Evolutionary conservation across 2,888 invertebrate species (phyloP), one percentile per base, ranked within the genome.

Genomic region (Autographa pulchrina): DNA sequence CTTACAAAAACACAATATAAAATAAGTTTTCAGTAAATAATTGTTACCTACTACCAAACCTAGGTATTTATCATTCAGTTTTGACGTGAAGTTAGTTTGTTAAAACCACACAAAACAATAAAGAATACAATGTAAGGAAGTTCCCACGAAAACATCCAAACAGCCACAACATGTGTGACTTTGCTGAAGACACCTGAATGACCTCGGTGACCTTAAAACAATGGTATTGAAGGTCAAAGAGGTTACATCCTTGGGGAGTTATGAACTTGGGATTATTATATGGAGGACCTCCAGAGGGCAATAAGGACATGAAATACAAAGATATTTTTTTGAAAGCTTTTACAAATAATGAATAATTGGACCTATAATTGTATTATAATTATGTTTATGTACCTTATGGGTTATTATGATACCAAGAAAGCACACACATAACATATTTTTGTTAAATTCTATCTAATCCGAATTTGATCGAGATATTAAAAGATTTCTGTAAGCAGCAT

Each of bases 61-160:
- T 48, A n/a, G n/a, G n/a, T n/a, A 38, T 38, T 11, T 43, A 43
- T 48, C 7, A n/a, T 7, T n/a, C 16, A 48, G 48, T n/a, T 48
- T n/a, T n/a, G 0, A 48, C 6, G n/a, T n/a, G n/a, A 48, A n/a
- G 5, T n/a, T 13, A 25, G 3, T 25, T 56, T 56, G 54, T 25
- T 11, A 56, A 56, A 48, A 48, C 20, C 14, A 31, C 25, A 54
- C 71, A 64, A 58, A 54, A 58, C 52, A 58, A 31, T 43, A 11
- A 18, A 31, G 61, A 41, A 43, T 20, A 82, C 83, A 82, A 83
- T 81, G 75, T 62, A 32, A 72, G 78, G 81, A 83, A 72, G 65
- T 70, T 83, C 83, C 20, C 83, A 82, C 74, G 68, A 13, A 74
- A 1, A n/a, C 48, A n/a, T 48, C n/a, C 0, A 66, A 14, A 14